Evolutionary conservation across 2,113 vertebrate genomes (phyloP).

Genomic region (Upupa epops): DNA sequence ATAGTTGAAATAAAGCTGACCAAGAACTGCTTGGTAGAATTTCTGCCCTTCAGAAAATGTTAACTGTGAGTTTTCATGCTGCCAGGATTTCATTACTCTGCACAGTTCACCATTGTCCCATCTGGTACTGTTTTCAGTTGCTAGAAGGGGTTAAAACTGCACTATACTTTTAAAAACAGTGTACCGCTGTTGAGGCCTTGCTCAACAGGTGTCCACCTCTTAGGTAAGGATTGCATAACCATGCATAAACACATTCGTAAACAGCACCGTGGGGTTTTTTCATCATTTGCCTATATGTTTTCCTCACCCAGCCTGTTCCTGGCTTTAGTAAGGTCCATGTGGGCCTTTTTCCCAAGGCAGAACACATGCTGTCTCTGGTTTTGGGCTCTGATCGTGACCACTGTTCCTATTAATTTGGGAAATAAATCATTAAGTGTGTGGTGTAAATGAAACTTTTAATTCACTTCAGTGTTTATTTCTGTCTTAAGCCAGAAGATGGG

Average conservation of each 20-base stretch:
- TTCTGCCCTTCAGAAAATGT: neutral
- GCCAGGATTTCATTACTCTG: neutral
- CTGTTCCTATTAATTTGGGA: neutral
- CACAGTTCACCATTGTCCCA: neutral
- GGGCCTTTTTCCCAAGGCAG: neutral
- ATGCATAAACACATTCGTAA: neutral
- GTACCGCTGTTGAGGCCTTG: neutral
- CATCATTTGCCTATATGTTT: neutral
- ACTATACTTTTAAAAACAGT: neutral
- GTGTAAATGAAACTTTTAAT: neutral
- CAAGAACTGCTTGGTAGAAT: neutral
- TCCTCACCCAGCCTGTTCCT: neutral
- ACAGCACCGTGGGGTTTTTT: neutral
- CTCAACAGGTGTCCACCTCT: neutral
- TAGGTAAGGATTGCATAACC: neutral
- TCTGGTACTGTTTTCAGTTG: neutral
- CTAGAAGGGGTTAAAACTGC: neutral
- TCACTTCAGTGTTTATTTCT: neutral
- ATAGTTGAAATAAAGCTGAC: neutral
- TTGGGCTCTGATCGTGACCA: neutral
- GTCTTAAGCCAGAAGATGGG: constrained; percentile 88
- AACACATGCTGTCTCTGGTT: neutral
- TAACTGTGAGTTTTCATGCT: neutral
- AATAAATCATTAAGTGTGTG: neutral
- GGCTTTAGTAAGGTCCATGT: neutral